Evolutionary conservation across 2,888 invertebrate genomes (phyloP).

Genomic region (Rhagium mordax): DNA sequence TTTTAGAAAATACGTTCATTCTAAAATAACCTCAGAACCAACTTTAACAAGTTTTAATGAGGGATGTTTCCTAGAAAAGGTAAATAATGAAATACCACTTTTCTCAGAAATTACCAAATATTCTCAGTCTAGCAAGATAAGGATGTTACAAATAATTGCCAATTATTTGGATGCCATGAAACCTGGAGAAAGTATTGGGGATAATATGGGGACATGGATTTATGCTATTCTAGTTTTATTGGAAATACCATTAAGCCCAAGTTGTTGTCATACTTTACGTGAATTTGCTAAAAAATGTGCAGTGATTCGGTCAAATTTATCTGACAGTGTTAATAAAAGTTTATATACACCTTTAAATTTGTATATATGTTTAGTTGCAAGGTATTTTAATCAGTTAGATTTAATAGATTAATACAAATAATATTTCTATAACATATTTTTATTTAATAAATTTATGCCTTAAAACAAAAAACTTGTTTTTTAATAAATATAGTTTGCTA

Average conservation of each 20-base stretch:
- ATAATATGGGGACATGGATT: constrained; percentile 75
- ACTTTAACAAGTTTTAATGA: constrained; percentile 45
- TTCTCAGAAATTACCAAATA: constrained; percentile 57
- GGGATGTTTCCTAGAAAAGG: constrained; percentile 47
- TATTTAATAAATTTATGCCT: neutral
- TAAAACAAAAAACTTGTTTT: neutral
- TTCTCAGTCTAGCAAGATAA: constrained; percentile 58
- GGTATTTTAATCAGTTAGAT: constrained; percentile 84
- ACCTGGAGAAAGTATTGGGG: constrained; percentile 65
- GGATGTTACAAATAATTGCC: constrained; percentile 58
- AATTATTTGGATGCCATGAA: constrained; percentile 53
- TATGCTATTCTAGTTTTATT: constrained; percentile 75
- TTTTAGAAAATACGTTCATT: constrained; percentile 68
- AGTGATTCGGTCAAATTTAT: constrained; percentile 60
- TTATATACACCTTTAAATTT: constrained; percentile 77
- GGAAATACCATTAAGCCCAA: constrained; percentile 76
- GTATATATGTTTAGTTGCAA: constrained; percentile 82
- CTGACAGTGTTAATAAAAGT: constrained; percentile 64
- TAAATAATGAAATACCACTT: constrained; percentile 51
- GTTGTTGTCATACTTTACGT: constrained; percentile 74
- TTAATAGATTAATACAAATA: constrained; percentile 73
- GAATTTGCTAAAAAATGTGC: constrained; percentile 74
- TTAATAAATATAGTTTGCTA: neutral
- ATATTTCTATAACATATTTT: neutral
- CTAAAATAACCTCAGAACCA: constrained; percentile 44